A percentile compares a stretch with the other conserved stretches of the same genome.
These are phyloP conservation scores for Carapus acus DNA, from an alignment of 2,797 vertebrate genomes.

Conservation along the genomic window DNA sequence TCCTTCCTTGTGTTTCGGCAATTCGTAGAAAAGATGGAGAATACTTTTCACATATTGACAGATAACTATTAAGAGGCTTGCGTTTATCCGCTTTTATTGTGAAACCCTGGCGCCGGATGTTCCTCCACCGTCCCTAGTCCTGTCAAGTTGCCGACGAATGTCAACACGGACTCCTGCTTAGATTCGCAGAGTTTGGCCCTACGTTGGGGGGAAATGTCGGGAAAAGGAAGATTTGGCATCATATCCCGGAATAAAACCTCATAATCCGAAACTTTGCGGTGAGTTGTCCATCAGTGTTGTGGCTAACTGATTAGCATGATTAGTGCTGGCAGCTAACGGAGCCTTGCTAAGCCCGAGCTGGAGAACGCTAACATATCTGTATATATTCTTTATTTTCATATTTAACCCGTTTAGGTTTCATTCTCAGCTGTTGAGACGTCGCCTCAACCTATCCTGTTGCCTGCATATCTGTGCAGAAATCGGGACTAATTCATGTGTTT, in stretches of 20 bases:
- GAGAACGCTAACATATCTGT: accelerated
- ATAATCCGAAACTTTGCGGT: constrained; percentile 44
- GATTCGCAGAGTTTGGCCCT: not conserved
- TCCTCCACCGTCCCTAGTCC: constrained; percentile 21
- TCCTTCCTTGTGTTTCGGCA: too few relatives aligned
- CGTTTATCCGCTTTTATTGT: constrained; percentile 46
- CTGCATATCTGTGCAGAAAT: too few relatives aligned
- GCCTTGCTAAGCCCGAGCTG: constrained; percentile 9
- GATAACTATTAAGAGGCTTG: too few relatives aligned
- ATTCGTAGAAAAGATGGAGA: too few relatives aligned
- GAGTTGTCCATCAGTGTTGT: constrained; percentile 21
- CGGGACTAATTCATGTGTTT: too few relatives aligned
- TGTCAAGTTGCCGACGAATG: constrained; percentile 27
- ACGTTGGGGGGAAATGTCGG: constrained; percentile 33
- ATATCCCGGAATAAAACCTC: constrained; percentile 10
- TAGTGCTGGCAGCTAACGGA: constrained; percentile 17
- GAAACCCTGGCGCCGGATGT: constrained; percentile 40
- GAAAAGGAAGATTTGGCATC: not conserved
- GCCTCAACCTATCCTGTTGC: not conserved
- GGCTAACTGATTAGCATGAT: constrained; percentile 47
- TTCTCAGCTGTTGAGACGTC: not conserved
- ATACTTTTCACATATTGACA: too few relatives aligned
- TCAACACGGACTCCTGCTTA: constrained; percentile 28
- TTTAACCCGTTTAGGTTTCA: too few relatives aligned
- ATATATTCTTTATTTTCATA: too few relatives aligned